Evolutionary conservation across 2,797 vertebrate genomes (phyloP).

Genomic region (Enteromius thamalakanensis): DNA sequence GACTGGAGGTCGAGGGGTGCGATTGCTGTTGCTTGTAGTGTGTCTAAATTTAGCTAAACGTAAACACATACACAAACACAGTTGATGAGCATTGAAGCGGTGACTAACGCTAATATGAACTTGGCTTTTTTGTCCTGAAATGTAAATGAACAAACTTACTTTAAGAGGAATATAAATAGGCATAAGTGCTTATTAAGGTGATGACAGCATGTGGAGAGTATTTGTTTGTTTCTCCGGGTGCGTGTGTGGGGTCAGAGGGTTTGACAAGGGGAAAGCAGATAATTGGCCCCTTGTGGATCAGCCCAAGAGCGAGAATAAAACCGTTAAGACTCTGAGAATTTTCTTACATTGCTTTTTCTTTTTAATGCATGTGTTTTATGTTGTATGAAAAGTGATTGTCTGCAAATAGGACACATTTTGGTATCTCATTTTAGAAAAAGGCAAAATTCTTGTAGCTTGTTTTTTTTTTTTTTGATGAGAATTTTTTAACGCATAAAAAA

Average conservation of each 20-base stretch:
- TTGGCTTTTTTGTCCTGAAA: neutral
- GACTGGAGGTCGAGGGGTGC: constrained; percentile 19
- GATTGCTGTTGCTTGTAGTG: constrained; percentile 17
- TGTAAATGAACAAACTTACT: neutral
- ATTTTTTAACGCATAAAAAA: no score
- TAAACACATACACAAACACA: constrained; percentile 4
- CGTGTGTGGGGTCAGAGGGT: constrained; percentile 44
- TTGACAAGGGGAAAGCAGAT: constrained; percentile 58
- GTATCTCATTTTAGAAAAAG: neutral
- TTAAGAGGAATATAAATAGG: constrained; percentile 12
- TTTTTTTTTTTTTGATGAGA: neutral
- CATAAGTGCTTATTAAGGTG: constrained; percentile 31
- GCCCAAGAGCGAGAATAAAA: constrained; percentile 24
- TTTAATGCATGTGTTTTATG: neutral
- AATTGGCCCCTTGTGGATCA: constrained; percentile 63
- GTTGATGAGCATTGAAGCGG: neutral
- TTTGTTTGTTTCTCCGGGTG: constrained; percentile 39
- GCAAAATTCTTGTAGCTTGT: no score
- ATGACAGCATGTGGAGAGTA: constrained; percentile 30
- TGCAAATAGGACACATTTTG: neutral
- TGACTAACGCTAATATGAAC: neutral
- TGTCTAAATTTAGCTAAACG: neutral
- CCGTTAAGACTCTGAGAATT: constrained; percentile 8
- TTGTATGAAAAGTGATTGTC: neutral
- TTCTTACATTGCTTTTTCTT: neutral